Percentiles rank a stretch among this genome's conserved stretches.
Evolutionary conservation across 2,888 invertebrate species (phyloP).

Genomic region (Polydrusus pterygomalis): DNA sequence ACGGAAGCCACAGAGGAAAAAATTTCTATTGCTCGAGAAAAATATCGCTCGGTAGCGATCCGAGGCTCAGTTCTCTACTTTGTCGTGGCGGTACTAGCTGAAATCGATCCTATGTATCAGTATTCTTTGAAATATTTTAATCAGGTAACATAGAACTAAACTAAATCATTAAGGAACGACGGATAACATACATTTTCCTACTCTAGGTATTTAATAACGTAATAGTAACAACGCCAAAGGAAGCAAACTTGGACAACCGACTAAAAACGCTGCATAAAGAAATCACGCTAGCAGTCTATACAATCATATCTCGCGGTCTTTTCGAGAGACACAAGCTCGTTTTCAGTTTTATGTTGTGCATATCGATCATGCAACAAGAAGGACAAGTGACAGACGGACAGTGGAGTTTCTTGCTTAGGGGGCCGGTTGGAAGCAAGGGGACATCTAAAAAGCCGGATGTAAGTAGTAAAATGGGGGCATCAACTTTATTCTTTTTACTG

Average conservation of each 20-base stretch:
- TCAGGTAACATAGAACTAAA: slow-evolving; percentile 71
- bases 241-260: slow-evolving; percentile 74
- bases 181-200: neutral
- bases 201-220: slow-evolving; percentile 86
- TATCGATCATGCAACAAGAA: slow-evolving; percentile 82
- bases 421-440: slow-evolving; percentile 73
- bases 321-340: slow-evolving; percentile 94
- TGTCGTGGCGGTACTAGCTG: slow-evolving; percentile 89
- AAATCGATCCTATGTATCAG: slow-evolving; percentile 97
- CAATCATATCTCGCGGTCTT: slow-evolving; percentile 91
- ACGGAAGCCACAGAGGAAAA: slow-evolving; percentile 91
- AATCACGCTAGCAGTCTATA: slow-evolving; percentile 88
- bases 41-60: slow-evolving; percentile 89
- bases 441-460: slow-evolving; percentile 52
- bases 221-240: slow-evolving; percentile 84
- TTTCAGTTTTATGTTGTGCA: slow-evolving; percentile 88
- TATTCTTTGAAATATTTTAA: slow-evolving; percentile 94
- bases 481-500: no score
- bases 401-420: slow-evolving; percentile 88
- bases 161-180: no score
- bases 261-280: slow-evolving; percentile 82
- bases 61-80: slow-evolving; percentile 94
- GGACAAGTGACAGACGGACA: slow-evolving; percentile 77
- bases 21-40: slow-evolving; percentile 89
- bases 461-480: slow-evolving; percentile 15